Evolutionary conservation across 2,888 invertebrate species (phyloP).

Genomic region (Chironomus tentans): DNA sequence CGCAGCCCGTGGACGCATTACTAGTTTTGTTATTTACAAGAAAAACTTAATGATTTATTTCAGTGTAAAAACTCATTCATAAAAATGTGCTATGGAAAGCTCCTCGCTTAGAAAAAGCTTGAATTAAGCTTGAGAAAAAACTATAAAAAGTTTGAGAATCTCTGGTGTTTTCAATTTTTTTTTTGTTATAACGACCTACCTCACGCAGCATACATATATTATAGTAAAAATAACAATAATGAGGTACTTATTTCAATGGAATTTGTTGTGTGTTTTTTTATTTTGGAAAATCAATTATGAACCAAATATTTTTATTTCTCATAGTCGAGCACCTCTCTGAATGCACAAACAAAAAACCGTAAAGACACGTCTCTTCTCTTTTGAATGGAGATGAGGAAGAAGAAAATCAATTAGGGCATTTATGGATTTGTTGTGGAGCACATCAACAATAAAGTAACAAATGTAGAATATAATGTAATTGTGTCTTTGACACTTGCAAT

Average conservation of each 20-base stretch:
- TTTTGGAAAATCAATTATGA: slow-evolving; percentile 14
- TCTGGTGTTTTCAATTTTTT: not conserved
- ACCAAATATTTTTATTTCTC: slow-evolving; percentile 5
- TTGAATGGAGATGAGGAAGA: slow-evolving; percentile 2
- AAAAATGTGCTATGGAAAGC: too few species aligned
- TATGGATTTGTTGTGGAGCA: not conserved
- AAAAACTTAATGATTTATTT: too few species aligned
- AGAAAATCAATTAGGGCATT: slow-evolving; percentile 23
- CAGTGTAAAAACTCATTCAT: too few species aligned
- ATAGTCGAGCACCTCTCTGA: not conserved
- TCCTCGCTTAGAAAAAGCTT: too few species aligned
- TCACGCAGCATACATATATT: not conserved
- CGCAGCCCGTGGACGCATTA: too few species aligned
- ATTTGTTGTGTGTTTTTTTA: not conserved
- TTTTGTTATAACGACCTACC: not conserved
- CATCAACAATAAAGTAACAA: not conserved
- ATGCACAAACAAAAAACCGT: too few species aligned
- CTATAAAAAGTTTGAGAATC: not conserved
- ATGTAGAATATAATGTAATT: slow-evolving; percentile 4
- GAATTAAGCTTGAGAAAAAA: not conserved
- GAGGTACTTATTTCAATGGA: not conserved
- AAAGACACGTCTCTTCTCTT: not conserved
- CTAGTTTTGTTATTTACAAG: too few species aligned
- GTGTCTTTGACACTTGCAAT: slow-evolving; percentile 18
- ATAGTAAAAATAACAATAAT: not conserved